Conservation (phyloP, 2,113 vertebrate genomes). For the Vidua macroura region DNA sequence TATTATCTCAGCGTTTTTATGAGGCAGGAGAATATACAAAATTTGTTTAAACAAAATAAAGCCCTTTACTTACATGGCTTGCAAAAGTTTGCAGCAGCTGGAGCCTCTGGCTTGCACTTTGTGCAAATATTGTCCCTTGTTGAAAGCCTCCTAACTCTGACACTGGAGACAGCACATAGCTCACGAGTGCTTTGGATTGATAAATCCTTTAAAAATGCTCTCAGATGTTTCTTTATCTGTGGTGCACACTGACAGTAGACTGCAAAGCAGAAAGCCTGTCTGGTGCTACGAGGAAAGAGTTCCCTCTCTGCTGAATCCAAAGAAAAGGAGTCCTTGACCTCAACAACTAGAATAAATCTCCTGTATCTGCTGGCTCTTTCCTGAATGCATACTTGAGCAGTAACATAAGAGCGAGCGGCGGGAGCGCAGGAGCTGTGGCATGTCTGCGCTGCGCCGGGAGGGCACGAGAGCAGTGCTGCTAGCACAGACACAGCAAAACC, state of each 20-base stretch:
- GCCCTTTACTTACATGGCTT: conserved; percentile 67
- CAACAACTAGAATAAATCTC: conserved; percentile 44
- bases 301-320: background rate
- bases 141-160: conserved; percentile 48
- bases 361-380: conserved; percentile 59
- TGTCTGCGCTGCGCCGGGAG: background rate
- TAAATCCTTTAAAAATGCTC: conserved; percentile 55
- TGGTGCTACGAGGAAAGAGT: background rate
- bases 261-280: background rate
- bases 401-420: conserved; percentile 14
- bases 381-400: conserved; percentile 60
- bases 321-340: background rate
- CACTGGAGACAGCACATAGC: conserved; percentile 30
- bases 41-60: background rate
- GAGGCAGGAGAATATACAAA: conserved; percentile 16
- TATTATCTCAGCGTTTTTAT: background rate
- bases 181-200: conserved; percentile 44
- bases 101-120: conserved; percentile 41
- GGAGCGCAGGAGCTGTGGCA: background rate
- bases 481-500: background rate
- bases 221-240: conserved; percentile 9
- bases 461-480: background rate
- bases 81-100: conserved; percentile 65
- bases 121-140: conserved; percentile 44
- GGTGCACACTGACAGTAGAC: background rate